Conservation (phyloP, 2,797 vertebrate species). For the Acanthornis magna region DNA sequence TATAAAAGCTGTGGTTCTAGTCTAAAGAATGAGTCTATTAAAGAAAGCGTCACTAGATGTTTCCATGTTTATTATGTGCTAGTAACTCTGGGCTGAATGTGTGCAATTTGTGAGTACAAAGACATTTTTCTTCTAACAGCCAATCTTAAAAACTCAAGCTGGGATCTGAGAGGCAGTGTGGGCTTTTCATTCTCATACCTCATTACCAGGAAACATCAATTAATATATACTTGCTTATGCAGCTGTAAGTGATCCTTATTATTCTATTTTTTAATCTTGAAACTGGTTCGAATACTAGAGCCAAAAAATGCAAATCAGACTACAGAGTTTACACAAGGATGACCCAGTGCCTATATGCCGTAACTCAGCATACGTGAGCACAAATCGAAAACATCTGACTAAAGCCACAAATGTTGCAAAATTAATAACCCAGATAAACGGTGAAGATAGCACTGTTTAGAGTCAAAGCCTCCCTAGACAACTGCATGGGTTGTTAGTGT, state of each 20-base stretch:
- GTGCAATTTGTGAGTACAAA: constrained; percentile 36
- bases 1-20: constrained; percentile 29
- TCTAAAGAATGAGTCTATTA: constrained; percentile 50
- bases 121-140: constrained; percentile 49
- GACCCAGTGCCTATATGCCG: not conserved
- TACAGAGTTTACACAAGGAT: not conserved
- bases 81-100: constrained; percentile 15
- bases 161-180: constrained; percentile 26
- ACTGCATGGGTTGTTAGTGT: not conserved
- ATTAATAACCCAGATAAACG: constrained; percentile 18
- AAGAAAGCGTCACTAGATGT: constrained; percentile 44
- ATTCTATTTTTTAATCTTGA: not conserved
- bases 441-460: not conserved
- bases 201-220: constrained; percentile 35
- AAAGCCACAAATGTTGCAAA: constrained; percentile 5
- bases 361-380: not conserved
- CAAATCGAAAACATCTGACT: constrained; percentile 18
- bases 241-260: constrained; percentile 4
- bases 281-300: not conserved
- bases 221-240: constrained; percentile 25
- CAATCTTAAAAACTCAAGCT: constrained; percentile 30
- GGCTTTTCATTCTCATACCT: constrained; percentile 38
- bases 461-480: not conserved
- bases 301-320: not conserved
- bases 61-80: constrained; percentile 60